A percentile compares a stretch with the other conserved stretches of the same genome.
Evolutionary conservation across 2,797 vertebrate genomes (phyloP).

Genomic region (Scomberomorus guttatus): DNA sequence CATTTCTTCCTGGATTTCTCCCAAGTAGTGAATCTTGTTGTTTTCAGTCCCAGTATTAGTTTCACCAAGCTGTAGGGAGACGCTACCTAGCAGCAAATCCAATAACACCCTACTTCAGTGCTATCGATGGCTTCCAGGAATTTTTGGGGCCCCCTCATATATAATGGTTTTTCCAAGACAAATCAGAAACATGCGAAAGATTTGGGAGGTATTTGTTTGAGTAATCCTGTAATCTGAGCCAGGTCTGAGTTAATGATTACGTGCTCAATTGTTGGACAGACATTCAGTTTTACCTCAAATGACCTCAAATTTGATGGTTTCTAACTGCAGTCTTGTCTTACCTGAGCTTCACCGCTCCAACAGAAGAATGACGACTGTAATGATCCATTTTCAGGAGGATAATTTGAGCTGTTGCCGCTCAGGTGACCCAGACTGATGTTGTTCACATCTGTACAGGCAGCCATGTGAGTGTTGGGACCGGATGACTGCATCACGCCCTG

Average conservation of each 20-base stretch:
- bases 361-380: conserved; percentile 38
- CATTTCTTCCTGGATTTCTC: no score
- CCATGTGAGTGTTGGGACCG: background rate
- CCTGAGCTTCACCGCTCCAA: conserved; percentile 50
- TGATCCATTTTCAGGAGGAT: background rate
- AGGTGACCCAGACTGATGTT: conserved; percentile 17
- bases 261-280: background rate
- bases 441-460: background rate
- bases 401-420: background rate
- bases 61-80: no score
- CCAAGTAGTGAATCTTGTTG: no score
- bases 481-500: background rate
- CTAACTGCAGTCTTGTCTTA: background rate
- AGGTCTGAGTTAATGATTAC: background rate
- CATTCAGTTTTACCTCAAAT: background rate
- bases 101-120: no score
- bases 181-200: conserved; percentile 29
- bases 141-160: no score
- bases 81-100: no score
- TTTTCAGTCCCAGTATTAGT: no score
- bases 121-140: no score
- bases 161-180: conserved; percentile 12
- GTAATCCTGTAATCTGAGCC: conserved; percentile 5
- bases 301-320: background rate
- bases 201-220: background rate